A percentile compares a stretch with the other conserved stretches of the same genome.
Conservation (phyloP, 2,888 invertebrate species). For the Drosophila setosimentum region DNA sequence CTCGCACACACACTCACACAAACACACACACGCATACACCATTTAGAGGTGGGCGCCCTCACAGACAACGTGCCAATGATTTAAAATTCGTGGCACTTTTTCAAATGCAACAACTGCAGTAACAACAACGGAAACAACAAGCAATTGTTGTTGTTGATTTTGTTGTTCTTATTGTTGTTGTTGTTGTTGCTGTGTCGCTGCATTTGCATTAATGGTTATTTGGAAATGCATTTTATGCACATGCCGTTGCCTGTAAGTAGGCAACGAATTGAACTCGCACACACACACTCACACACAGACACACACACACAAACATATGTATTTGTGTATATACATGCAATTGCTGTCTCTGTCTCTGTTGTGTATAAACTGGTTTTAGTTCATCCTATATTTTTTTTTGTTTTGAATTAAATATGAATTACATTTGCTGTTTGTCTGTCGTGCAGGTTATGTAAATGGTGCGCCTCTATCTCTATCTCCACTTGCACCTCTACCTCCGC, state of each 20-base stretch:
- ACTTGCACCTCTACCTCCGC: not conserved
- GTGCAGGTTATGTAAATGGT: constrained; percentile 43
- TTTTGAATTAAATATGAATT: constrained; percentile 74
- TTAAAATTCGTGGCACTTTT: constrained; percentile 73
- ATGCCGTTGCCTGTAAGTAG: constrained; percentile 52
- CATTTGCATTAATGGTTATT: constrained; percentile 76
- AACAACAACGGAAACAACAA: constrained; percentile 15
- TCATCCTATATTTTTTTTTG: not conserved
- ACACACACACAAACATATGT: not conserved
- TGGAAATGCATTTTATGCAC: constrained; percentile 59
- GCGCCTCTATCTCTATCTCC: not conserved
- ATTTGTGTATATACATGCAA: not conserved
- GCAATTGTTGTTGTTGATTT: constrained; percentile 5
- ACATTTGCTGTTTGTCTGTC: constrained; percentile 61
- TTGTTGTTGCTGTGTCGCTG: constrained; percentile 21
- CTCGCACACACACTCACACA: constrained; percentile 3
- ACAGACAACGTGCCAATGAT: constrained; percentile 55
- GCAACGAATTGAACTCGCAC: constrained; percentile 56
- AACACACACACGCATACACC: constrained; percentile 11
- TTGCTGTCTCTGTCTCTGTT: constrained; percentile 7
- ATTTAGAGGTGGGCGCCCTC: not conserved
- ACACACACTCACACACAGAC: not conserved
- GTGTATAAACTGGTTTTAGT: not conserved
- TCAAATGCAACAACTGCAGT: constrained; percentile 52
- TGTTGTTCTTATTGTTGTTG: constrained; percentile 22